Evolutionary conservation across 2,888 invertebrate genomes (phyloP), one percentile per base, ranked within the genome.

Genomic region (Hypolimnas misippus): DNA sequence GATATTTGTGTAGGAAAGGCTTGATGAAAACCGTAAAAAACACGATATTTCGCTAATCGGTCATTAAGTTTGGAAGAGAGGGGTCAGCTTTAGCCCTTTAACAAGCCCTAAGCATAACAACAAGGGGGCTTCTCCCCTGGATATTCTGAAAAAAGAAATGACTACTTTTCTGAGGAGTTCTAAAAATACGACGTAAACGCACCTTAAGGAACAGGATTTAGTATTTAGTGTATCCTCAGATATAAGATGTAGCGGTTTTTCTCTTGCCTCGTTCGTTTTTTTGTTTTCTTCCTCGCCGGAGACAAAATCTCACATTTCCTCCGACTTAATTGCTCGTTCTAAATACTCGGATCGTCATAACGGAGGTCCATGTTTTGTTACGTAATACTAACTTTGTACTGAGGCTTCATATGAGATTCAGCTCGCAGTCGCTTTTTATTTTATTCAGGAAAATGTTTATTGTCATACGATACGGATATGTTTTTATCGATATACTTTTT

Each of bases 251-350:
- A 35, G 54, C 49, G 42, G 57, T 50, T 50, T 67, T 68, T 49
- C 59, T 65, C 63, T 66, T 59, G 53, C 58, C 46, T 33, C 50
- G 25, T 38, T 25, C 58, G 61, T 57, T 53, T 49, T 63, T 62
- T 67, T 59, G 59, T 60, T 33, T 60, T 49, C 44, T 42, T 42
- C 25, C 54, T 44, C 57, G n/a, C n/a, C n/a, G n/a, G 60, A 56
- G 52, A 50, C 46, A 35, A 66, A 54, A 62, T 63, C 66, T 63
- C 52, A 40, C 56, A 55, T 61, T 52, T 33, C 17, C 33, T 25
- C 51, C 33, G 57, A 59, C 59, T 53, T 60, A 68, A 66, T 66
- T 68, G 63, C 63, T 64, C 56, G 55, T 62, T 66, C 55, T 52
- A 49, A 55, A 64, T 62, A 55, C 33, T 54, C 50, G 44, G 55